phyloP scores from a whole-genome alignment of 2,113 vertebrate species.

The Sciurus niger region DNA sequence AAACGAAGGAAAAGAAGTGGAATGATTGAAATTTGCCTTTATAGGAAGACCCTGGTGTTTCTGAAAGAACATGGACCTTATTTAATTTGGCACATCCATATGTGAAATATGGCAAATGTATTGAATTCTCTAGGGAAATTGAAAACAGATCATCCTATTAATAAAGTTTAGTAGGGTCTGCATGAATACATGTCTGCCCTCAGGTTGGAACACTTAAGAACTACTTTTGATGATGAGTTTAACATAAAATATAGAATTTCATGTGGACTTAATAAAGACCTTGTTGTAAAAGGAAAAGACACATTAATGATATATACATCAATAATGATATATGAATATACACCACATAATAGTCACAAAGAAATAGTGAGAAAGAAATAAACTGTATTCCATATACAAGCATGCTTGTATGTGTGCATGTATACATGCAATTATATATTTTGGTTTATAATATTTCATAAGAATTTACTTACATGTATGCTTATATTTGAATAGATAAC shows the following conservation, averaged over 20 bases:
- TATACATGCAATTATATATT: not conserved
- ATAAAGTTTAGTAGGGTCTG: not conserved
- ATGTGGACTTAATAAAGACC: not conserved
- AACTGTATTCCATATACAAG: not conserved
- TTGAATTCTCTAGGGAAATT: not conserved
- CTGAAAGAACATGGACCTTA: not conserved
- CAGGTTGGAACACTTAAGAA: not conserved
- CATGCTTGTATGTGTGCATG: too few species aligned
- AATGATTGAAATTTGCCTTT: constrained; percentile 13
- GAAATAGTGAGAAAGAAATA: not conserved
- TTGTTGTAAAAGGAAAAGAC: not conserved
- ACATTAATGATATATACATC: not conserved
- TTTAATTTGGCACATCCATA: not conserved
- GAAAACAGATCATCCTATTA: not conserved
- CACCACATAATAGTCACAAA: not conserved
- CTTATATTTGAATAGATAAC: not conserved
- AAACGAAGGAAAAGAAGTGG: not conserved
- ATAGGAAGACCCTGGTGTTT: not conserved
- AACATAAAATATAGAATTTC: not conserved
- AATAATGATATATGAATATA: too few species aligned
- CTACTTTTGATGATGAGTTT: not conserved
- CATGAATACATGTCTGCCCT: not conserved
- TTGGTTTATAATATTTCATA: not conserved
- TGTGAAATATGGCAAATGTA: not conserved
- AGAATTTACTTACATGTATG: not conserved